Evolutionary conservation across 2,888 invertebrate genomes (phyloP), one percentile per base, ranked within the genome.

Genomic region (Chironomus riparius): DNA sequence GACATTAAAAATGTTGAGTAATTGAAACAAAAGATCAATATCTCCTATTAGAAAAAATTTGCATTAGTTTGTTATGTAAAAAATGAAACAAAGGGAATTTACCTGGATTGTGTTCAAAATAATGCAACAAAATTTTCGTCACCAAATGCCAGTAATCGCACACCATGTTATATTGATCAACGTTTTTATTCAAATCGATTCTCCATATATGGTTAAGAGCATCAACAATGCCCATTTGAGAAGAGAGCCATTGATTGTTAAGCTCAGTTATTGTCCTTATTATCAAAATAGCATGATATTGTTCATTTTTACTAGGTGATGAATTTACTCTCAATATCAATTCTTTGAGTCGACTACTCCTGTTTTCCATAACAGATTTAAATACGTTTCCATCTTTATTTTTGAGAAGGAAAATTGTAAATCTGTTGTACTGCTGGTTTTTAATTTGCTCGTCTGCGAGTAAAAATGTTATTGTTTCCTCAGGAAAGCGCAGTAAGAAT

Each of bases 71-170:
- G 1, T 38, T 10, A 2, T n/a, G n/a, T n/a, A 10, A 1, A 38
- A 7, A 1, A 10, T 38, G 1, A 10, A 10, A 10, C 10, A 38
- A 38, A 10, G 2, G 12, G 1, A 4, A 24, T 61, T 62, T 24
- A 65, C 65, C 91, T 0, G 93, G 92, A 82, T 97, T 93, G 80
- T 93, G 92, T 77, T 95, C 92, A 84, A 95, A 97, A 83, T 94
- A 98, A 80, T 94, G 92, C 15, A 98, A 85, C 24, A 98, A 85
- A 80, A 96, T 93, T 83, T 96, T 96, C 47, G 95, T 94, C 24
- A 98, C 88, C 77, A 97, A 96, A 80, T 97, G 96, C 28, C 91
- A 90, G 79, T 93, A 92, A 79, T 96, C 95, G 2, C 95, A 90
- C 47, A 88, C 89, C 76, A 93, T 90, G 81, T 92, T 92, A 7